Evolutionary conservation across 2,797 vertebrate genomes (phyloP).

Genomic region (Triplophysa yarkandensis): DNA sequence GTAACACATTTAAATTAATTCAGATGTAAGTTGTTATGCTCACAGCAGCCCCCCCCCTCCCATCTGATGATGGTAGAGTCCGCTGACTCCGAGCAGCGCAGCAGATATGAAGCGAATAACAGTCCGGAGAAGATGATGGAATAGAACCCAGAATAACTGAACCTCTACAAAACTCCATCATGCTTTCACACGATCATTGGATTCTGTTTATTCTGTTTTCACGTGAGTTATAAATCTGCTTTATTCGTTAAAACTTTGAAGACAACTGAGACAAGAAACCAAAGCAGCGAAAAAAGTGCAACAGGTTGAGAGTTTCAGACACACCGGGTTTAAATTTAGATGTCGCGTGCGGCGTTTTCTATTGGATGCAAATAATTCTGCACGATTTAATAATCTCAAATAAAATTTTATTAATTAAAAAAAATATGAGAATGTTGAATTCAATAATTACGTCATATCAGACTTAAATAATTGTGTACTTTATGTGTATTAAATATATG

Average conservation of each 20-base stretch:
- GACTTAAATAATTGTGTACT: too few species aligned
- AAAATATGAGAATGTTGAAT: too few species aligned
- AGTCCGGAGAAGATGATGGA: slow-evolving; percentile 57
- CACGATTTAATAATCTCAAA: too few species aligned
- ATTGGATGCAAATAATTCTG: background rate
- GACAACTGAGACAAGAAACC: background rate
- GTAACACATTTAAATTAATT: background rate
- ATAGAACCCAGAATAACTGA: slow-evolving; percentile 42
- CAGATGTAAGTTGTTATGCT: background rate
- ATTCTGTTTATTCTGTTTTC: slow-evolving; percentile 64
- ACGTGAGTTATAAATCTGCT: slow-evolving; percentile 62
- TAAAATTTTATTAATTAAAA: too few species aligned
- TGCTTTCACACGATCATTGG: slow-evolving; percentile 66
- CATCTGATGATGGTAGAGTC: slow-evolving; percentile 71
- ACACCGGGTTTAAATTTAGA: slow-evolving; percentile 38
- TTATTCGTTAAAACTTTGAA: background rate
- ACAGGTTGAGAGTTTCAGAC: slow-evolving; percentile 68
- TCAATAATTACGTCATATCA: too few species aligned
- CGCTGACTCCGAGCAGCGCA: slow-evolving; percentile 44
- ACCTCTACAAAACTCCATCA: slow-evolving; percentile 60
- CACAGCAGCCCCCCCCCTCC: slow-evolving; percentile 49
- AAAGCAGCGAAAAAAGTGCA: slow-evolving; percentile 47
- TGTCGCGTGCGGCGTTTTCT: slow-evolving; percentile 5
- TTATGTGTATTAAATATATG: too few species aligned
- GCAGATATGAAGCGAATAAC: slow-evolving; percentile 44